Evolutionary conservation across 1,140 invertebrate genomes (phyloP).

Genomic region (Eufriesea mexicana): DNA sequence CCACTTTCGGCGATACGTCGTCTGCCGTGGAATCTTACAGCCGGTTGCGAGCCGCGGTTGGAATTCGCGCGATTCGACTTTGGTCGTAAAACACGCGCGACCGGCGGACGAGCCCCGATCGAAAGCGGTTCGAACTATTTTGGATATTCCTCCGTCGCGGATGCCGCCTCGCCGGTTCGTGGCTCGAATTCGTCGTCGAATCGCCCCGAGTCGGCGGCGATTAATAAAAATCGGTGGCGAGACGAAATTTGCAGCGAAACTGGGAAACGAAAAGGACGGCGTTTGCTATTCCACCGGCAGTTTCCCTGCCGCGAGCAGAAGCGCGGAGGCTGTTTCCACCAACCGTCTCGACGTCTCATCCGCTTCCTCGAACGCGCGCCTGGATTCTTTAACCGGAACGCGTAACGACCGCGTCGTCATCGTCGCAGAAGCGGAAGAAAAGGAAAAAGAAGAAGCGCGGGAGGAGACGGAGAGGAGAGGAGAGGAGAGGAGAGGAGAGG

Average conservation of each 20-base stretch:
- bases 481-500: not conserved
- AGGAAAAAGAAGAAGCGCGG: not conserved
- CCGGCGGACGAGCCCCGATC: not conserved
- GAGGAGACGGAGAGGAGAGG: not conserved
- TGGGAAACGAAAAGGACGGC: not conserved
- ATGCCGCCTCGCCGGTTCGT: no score
- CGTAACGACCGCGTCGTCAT: constrained; percentile 52
- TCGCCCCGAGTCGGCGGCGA: no score
- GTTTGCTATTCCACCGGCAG: not conserved
- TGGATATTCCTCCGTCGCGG: not conserved
- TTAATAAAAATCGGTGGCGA: no score
- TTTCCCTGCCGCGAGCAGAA: constrained; percentile 15
- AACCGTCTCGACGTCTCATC: constrained; percentile 45
- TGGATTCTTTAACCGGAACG: constrained; percentile 44
- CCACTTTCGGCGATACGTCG: constrained; percentile 2
- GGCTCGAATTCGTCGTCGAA: no score
- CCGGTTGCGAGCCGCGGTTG: not conserved
- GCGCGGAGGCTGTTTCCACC: constrained; percentile 8
- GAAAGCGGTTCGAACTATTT: not conserved
- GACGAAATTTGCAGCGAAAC: no score
- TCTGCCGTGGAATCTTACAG: constrained; percentile 12
- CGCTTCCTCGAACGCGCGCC: constrained; percentile 19
- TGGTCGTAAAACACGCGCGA: not conserved
- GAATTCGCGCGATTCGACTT: constrained; percentile 4
- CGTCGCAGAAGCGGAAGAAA: constrained; percentile 12